These are phyloP conservation scores for Fragum sueziense DNA, from an alignment of 2,888 invertebrate species.

Conservation along the genomic window DNA sequence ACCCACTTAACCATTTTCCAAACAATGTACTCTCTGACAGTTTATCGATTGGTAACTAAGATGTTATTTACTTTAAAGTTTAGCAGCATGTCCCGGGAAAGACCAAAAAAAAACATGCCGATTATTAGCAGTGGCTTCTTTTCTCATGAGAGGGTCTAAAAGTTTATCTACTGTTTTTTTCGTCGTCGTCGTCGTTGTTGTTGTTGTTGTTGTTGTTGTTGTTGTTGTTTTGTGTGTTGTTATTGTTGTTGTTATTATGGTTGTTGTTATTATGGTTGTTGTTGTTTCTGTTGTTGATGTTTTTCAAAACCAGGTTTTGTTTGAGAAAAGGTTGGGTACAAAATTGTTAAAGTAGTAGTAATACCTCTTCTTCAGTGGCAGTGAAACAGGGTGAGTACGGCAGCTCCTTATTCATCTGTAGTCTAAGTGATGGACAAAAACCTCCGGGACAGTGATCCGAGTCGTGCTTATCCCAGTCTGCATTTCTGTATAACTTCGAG, in stretches of 20 bases:
- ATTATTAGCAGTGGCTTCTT: neutral
- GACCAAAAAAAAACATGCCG: neutral
- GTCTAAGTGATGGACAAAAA: constrained; percentile 22
- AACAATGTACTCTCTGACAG: neutral
- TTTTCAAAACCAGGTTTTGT: neutral
- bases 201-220: neutral
- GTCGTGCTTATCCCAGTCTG: constrained; percentile 14
- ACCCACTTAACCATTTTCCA: neutral
- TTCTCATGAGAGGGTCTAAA: too few relatives aligned
- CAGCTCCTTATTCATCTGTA: neutral
- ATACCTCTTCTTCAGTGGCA: constrained; percentile 21
- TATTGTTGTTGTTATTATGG: neutral
- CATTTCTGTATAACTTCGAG: constrained; percentile 2
- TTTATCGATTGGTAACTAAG: neutral
- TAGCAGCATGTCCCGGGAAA: neutral
- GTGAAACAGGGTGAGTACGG: constrained; percentile 19
- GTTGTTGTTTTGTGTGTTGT: neutral
- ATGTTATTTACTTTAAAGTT: neutral
- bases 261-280: neutral
- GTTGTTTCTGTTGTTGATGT: too few relatives aligned
- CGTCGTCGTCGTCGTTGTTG: too few relatives aligned
- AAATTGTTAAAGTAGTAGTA: neutral
- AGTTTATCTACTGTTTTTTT: too few relatives aligned
- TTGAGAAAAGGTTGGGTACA: neutral
- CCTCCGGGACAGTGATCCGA: constrained; percentile 21